Percentiles rank a stretch among this genome's conserved stretches.
These are phyloP conservation scores for Rotaria magnacalcarata DNA, from an alignment of 2,888 invertebrate species.

Conservation along the genomic window DNA sequence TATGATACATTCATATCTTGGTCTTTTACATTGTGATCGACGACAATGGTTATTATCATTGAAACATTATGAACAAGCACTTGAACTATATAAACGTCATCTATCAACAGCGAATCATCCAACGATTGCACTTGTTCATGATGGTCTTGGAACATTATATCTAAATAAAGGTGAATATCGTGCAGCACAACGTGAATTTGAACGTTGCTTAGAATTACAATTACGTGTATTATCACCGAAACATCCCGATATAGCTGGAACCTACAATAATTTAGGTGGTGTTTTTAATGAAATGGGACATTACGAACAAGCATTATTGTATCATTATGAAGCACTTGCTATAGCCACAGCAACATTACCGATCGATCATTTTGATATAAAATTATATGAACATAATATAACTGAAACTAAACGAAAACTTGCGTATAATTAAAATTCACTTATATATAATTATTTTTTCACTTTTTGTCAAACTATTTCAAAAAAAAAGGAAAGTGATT, in stretches of 20 bases:
- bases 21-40: slow-evolving; percentile 1
- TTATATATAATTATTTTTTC: not conserved
- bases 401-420: slow-evolving; percentile 32
- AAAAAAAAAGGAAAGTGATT: too few species aligned
- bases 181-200: not conserved
- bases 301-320: not conserved
- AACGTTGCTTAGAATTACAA: not conserved
- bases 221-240: not conserved
- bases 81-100: not conserved
- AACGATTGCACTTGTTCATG: slow-evolving; percentile 14
- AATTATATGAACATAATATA: slow-evolving; percentile 23
- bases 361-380: not conserved
- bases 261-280: slow-evolving; percentile 19
- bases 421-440: not conserved
- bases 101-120: not conserved
- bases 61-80: not conserved
- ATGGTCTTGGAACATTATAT: slow-evolving; percentile 25
- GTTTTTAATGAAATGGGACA: slow-evolving; percentile 10
- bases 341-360: not conserved
- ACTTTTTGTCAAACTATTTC: too few species aligned
- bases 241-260: slow-evolving; percentile 2
- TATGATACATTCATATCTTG: not conserved
- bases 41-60: slow-evolving; percentile 15
- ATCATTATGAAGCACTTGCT: not conserved
- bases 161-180: slow-evolving; percentile 1